These are phyloP conservation scores for Epinephelus awoara DNA, from an alignment of 2,797 vertebrate genomes.

Conservation along the genomic window DNA sequence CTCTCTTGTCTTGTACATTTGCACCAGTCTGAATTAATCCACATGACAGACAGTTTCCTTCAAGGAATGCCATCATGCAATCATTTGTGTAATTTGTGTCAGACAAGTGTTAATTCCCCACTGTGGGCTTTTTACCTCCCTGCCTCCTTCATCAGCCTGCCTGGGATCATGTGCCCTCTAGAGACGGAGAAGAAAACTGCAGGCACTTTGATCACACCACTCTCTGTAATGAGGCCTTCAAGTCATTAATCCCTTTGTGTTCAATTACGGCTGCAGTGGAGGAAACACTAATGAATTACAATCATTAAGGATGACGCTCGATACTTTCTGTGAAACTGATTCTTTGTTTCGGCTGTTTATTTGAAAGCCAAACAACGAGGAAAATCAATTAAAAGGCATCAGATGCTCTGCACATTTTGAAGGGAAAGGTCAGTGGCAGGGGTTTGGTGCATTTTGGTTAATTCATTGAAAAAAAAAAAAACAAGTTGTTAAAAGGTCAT, in stretches of 20 bases:
- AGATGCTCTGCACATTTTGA: neutral
- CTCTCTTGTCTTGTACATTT: conserved; percentile 10
- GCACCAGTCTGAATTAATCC: conserved; percentile 28
- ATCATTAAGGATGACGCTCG: conserved; percentile 60
- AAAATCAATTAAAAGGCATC: neutral
- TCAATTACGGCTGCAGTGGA: conserved; percentile 62
- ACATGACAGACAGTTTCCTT: conserved; percentile 30
- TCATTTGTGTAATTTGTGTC: conserved; percentile 36
- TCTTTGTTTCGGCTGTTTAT: conserved; percentile 26
- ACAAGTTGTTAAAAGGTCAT: neutral
- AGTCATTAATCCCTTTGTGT: conserved; percentile 76
- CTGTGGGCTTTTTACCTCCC: conserved; percentile 51
- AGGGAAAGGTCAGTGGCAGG: neutral
- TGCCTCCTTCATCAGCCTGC: conserved; percentile 62
- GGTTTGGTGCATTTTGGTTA: neutral
- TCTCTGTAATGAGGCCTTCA: conserved; percentile 72
- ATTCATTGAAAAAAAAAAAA: too few species aligned
- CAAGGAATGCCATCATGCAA: conserved; percentile 15
- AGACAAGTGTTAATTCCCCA: conserved; percentile 54
- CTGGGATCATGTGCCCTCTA: conserved; percentile 78
- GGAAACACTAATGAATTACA: conserved; percentile 62
- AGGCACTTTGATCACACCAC: conserved; percentile 71
- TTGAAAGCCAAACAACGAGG: neutral
- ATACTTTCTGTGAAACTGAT: conserved; percentile 25
- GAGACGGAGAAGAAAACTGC: conserved; percentile 73